Percentiles rank a stretch among this genome's conserved stretches.
phyloP scores from a whole-genome alignment of 2,797 vertebrate species.

The Eulemur rubriventer region DNA sequence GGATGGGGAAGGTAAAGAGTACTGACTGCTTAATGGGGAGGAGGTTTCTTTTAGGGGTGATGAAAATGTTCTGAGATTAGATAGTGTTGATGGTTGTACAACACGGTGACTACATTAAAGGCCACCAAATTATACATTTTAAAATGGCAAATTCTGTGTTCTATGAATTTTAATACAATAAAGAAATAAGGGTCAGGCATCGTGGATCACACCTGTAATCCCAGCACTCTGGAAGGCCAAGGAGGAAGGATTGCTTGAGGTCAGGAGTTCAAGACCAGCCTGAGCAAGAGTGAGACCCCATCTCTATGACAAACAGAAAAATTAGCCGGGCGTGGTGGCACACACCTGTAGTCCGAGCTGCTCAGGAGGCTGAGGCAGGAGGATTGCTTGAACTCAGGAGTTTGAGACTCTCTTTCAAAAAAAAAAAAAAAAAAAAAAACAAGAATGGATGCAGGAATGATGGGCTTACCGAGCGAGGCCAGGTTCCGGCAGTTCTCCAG shows the following conservation, averaged over 20 bases:
- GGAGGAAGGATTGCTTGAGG: too few species aligned
- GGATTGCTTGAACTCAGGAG: too few species aligned
- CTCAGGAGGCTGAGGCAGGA: too few species aligned
- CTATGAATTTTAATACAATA: not conserved
- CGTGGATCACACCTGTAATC: too few species aligned
- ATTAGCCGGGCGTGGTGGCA: too few species aligned
- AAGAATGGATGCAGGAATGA: not conserved
- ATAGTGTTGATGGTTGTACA: not conserved
- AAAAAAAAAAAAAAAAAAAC: too few species aligned
- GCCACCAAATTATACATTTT: not conserved
- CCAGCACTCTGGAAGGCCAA: too few species aligned
- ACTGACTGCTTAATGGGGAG: not conserved
- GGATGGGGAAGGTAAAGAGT: not conserved
- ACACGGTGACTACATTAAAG: not conserved
- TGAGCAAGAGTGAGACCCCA: too few species aligned
- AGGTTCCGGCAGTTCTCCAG: constrained; percentile 76
- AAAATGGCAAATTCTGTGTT: not conserved
- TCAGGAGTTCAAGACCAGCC: too few species aligned
- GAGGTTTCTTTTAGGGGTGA: not conserved
- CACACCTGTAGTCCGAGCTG: too few species aligned
- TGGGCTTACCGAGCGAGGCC: constrained; percentile 66
- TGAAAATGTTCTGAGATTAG: not conserved
- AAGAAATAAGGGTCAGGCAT: not conserved
- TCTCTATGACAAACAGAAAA: too few species aligned
- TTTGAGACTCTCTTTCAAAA: too few species aligned